phyloP scores from a whole-genome alignment of 1,140 invertebrate genomes.

The Lerema accius region DNA sequence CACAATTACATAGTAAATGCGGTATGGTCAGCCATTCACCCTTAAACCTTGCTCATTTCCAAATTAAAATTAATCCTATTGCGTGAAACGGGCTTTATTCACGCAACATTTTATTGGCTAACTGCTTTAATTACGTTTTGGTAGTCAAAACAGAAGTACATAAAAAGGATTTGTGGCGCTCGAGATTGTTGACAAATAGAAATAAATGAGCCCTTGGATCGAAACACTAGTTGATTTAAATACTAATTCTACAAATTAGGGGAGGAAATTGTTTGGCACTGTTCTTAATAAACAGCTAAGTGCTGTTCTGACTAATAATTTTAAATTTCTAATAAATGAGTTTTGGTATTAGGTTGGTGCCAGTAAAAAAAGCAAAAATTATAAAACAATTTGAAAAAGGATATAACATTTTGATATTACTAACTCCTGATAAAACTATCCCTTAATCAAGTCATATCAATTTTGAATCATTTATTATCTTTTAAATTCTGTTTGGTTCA shows the following conservation, averaged over 20 bases:
- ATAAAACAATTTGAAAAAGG: no score
- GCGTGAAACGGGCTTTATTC: constrained; percentile 52
- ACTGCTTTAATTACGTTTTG: constrained; percentile 54
- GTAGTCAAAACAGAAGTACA: constrained; percentile 33
- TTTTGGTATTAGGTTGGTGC: no score
- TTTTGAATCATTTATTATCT: no score
- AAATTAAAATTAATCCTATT: constrained; percentile 34
- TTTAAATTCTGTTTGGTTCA: no score
- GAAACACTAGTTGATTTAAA: not conserved
- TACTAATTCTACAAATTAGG: not conserved
- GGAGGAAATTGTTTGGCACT: not conserved
- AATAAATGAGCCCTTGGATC: constrained; percentile 7
- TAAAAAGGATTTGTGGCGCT: constrained; percentile 14
- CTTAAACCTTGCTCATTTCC: not conserved
- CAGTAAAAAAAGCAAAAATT: no score
- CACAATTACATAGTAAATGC: not conserved
- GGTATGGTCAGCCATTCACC: not conserved
- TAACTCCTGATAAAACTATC: no score
- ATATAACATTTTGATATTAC: no score
- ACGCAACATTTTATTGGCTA: constrained; percentile 60
- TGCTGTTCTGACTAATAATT: no score
- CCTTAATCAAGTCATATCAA: no score
- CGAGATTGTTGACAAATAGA: constrained; percentile 17
- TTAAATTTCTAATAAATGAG: no score
- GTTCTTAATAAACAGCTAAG: no score